phyloP scores from a whole-genome alignment of 2,113 vertebrate species.

The Phylloscopus trochilus region DNA sequence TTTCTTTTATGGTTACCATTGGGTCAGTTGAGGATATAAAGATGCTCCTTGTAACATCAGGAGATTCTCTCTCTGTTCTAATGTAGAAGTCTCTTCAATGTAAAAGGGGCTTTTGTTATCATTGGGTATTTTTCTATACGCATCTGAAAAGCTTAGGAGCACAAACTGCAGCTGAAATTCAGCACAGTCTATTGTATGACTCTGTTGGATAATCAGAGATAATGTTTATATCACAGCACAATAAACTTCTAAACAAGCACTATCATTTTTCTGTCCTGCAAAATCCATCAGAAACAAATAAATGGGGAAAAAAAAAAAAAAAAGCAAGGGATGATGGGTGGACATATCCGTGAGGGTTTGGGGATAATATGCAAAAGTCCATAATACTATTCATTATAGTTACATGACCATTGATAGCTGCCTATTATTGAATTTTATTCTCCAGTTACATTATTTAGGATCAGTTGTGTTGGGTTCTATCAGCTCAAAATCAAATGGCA shows the following conservation, averaged over 20 bases:
- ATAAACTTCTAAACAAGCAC: background rate
- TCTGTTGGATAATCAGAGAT: background rate
- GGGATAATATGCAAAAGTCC: background rate
- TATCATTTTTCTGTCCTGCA: background rate
- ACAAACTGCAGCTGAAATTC: background rate
- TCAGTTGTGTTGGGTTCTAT: background rate
- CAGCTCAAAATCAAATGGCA: background rate
- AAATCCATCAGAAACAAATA: background rate
- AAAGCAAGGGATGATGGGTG: background rate
- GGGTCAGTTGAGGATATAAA: background rate
- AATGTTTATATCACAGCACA: background rate
- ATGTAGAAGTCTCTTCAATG: background rate
- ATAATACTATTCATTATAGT: background rate
- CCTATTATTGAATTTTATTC: background rate
- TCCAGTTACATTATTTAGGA: background rate
- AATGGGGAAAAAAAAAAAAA: accelerated
- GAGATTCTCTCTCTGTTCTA: background rate
- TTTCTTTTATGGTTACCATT: background rate
- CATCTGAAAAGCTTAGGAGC: background rate
- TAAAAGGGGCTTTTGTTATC: background rate
- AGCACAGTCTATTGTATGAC: background rate
- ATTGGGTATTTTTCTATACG: background rate
- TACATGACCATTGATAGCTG: background rate
- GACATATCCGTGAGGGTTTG: background rate
- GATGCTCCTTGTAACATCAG: background rate